A percentile compares a stretch with the other conserved stretches of the same genome.
Conservation (phyloP, 2,888 invertebrate genomes). For the Drosophila niveifrons region DNA sequence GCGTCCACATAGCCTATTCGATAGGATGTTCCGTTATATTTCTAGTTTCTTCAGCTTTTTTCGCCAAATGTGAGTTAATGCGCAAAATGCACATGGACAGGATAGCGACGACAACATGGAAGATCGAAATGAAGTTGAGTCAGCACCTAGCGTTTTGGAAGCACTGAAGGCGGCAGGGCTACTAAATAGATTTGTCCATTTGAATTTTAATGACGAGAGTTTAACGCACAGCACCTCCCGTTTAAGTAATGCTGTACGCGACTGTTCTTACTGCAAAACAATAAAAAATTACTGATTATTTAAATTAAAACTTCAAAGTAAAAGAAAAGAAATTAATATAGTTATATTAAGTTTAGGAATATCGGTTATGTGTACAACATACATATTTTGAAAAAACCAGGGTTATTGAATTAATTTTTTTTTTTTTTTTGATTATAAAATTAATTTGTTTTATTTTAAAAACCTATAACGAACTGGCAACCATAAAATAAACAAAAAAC, state of each 20-base stretch:
- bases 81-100: no score
- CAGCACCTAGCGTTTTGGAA: conserved; percentile 23
- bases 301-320: background rate
- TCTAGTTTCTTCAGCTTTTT: no score
- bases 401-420: no score
- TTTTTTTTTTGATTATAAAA: background rate
- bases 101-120: conserved; percentile 23
- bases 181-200: conserved; percentile 21
- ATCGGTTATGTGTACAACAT: no score
- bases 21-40: no score
- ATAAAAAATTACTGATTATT: conserved; percentile 22
- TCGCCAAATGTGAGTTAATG: no score
- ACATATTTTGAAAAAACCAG: no score
- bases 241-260: conserved; percentile 20
- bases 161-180: conserved; percentile 18
- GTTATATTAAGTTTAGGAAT: no score
- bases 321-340: no score
- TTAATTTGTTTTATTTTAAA: conserved; percentile 1
- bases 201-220: conserved; percentile 16
- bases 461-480: background rate
- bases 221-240: conserved; percentile 16
- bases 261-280: conserved; percentile 24
- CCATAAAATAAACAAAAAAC: no score
- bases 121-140: no score
- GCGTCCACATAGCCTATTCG: no score